Base-by-base conservation (phyloP, 2,113 vertebrate species). In the Ceyx cyanopectus region DNA sequence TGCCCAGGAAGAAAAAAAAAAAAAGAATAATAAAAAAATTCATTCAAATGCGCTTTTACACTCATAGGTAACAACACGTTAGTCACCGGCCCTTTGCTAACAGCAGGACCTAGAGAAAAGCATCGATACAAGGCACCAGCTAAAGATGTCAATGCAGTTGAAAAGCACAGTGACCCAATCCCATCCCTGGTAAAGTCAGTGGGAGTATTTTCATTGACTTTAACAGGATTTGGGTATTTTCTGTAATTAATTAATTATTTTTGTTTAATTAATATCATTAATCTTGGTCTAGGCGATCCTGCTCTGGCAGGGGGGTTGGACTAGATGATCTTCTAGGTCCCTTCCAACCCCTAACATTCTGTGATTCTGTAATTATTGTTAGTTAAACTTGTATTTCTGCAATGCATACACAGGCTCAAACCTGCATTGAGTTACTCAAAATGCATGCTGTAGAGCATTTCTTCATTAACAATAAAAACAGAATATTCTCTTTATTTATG, bases 1-100 rank as follows among this genome's bases (percentile, higher is more conserved):
- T 99, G 97, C 77, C 96, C 81, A 4, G 62, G 84, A 96, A 91
- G 94, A 24, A 91, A 57, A 79, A 24, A 40, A 79, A 24, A 37
- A 29, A 94, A 95, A 91, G 94, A 96, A 92, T 51, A 24, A 24
- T 19, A 24, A 51, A 93, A 95, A 86, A 94, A 96, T 84, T 84
- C 61, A 82, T 97, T 95, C 94, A 92, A 97, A 94, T 87, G 50
- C 74, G 87, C 89, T 93, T 95, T 81, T 93, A 93, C 74, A 89
- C 82, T 79, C 87, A 89, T 50, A 70, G 57, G 94, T 90, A 97
- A 94, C 45, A 95, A 91, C 53, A 57, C 61, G 61, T 82, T 83
- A 63, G 68, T 26, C 48, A 68, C 76, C 83, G 67, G 68, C 75
- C 89, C 66, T 77, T 82, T 72, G 82, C 74, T 79, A 83, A 74